These are phyloP conservation scores for Solea solea DNA, from an alignment of 2,113 vertebrate species.

Conservation along the genomic window DNA sequence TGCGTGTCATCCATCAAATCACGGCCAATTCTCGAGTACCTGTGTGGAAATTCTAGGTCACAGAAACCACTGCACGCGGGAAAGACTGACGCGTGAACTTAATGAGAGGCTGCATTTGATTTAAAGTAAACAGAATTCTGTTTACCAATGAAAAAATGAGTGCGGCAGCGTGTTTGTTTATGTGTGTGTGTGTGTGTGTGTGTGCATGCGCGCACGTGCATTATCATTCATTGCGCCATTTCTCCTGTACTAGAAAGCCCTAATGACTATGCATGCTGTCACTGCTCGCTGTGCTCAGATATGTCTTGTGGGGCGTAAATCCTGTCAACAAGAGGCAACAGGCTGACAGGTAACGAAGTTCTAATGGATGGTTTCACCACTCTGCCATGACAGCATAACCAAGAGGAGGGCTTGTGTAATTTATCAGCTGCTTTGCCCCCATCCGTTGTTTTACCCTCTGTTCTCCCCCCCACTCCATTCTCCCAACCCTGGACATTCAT, in stretches of 20 bases:
- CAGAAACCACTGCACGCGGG: not conserved
- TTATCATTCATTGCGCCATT: slow-evolving; percentile 15
- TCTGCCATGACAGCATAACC: slow-evolving; percentile 61
- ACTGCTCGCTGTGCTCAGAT: slow-evolving; percentile 31
- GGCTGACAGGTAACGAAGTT: slow-evolving; percentile 71
- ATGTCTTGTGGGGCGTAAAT: slow-evolving; percentile 51
- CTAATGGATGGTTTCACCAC: slow-evolving; percentile 75
- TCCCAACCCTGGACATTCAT: not conserved
- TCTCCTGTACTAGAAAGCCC: not conserved
- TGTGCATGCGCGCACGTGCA: not conserved
- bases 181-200: not conserved
- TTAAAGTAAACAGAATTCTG: slow-evolving; percentile 23
- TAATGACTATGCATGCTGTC: slow-evolving; percentile 52
- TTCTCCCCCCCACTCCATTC: not conserved
- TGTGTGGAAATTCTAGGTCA: not conserved
- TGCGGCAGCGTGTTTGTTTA: not conserved
- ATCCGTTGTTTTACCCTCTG: slow-evolving; percentile 2
- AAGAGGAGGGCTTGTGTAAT: slow-evolving; percentile 57
- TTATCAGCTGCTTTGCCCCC: slow-evolving; percentile 55
- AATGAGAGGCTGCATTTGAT: not conserved
- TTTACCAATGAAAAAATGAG: slow-evolving; percentile 50
- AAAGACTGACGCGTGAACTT: not conserved
- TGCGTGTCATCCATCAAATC: not conserved
- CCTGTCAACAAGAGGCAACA: slow-evolving; percentile 67
- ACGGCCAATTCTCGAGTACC: not conserved